Percentiles rank a stretch among this genome's conserved stretches.
Conservation (phyloP, 2,113 vertebrate genomes). For the Actenoides hombroni region DNA sequence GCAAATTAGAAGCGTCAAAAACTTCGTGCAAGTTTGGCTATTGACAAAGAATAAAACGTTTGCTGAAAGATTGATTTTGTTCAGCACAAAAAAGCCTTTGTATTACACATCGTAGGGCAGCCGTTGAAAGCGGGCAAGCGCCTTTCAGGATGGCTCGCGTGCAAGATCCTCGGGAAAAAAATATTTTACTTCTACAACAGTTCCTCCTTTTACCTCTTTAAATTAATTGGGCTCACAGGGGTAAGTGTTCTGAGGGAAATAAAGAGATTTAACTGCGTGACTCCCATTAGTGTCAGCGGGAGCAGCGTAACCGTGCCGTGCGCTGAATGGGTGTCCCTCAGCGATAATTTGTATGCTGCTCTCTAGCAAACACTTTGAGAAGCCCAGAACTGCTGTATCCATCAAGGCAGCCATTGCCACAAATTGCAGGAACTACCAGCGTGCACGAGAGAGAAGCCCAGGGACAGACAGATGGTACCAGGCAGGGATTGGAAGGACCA, state of each 20-base stretch:
- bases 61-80: constrained; percentile 5
- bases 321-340: background rate
- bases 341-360: background rate
- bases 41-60: background rate
- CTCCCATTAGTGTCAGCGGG: constrained; percentile 59
- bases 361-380: background rate
- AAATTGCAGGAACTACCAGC: background rate
- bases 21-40: background rate
- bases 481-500: background rate
- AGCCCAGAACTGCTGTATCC: background rate
- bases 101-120: background rate
- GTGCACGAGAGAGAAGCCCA: background rate
- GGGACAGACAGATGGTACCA: background rate
- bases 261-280: constrained; percentile 51
- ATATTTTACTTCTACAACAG: background rate
- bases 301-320: background rate
- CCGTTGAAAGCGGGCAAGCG: background rate
- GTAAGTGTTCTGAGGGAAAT: constrained; percentile 34
- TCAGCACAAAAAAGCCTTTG: constrained; percentile 17
- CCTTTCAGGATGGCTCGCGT: background rate
- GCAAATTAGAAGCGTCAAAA: background rate
- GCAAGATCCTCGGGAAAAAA: background rate
- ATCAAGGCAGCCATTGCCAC: background rate
- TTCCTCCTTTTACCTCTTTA: constrained; percentile 32
- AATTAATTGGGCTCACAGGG: constrained; percentile 32